Base-by-base conservation (phyloP, 2,113 vertebrate species). In the Hippocampus comes region DNA sequence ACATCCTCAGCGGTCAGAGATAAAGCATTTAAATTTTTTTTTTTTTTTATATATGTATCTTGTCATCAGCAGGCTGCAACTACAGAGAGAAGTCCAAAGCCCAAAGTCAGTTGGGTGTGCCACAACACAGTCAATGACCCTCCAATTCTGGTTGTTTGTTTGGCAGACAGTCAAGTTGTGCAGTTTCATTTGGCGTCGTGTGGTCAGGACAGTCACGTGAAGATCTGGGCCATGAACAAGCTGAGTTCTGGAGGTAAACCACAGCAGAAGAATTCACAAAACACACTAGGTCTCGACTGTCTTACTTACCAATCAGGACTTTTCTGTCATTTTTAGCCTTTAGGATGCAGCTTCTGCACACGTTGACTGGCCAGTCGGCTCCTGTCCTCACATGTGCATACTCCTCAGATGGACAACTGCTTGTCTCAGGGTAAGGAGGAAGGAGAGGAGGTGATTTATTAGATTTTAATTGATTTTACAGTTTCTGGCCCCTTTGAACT, bases 151-250 rank as follows among this genome's bases (percentile, higher is more conserved):
- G 7, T 48, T 66, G 14, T 49, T 21, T 76, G 61, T 89, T 78
- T 70, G 70, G 82, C 78, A 97, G 95, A 74, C 78, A 89, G 69
- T 83, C 71, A 72, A 61, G 76, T 82, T 6, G 84, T 87, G 46
- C 89, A 89, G 86, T 95, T 94, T 77, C 87, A 61, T 51, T 81
- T 99, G 90, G 96, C 94, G 25, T 96, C 97, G 17, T 97, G 95
- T 89, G 97, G 97, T 74, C 97, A 99, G 86, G 97, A 99, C 89
- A 95, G 92, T 84, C 89, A 89, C 64, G 83, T 96, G 82, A 96
- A 95, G 89, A 90, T 98, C 68, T 99, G 97, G 97, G 27, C 90
- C 48, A 76, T 97, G 73, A 92, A 88, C 74, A 87, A 82, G 73
- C 71, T 78, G 46, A 78, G 64, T 74, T 42, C 72, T 59, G 83